These are phyloP conservation scores for Metaphire vulgaris DNA, from an alignment of 1,140 invertebrate species.

Conservation along the genomic window DNA sequence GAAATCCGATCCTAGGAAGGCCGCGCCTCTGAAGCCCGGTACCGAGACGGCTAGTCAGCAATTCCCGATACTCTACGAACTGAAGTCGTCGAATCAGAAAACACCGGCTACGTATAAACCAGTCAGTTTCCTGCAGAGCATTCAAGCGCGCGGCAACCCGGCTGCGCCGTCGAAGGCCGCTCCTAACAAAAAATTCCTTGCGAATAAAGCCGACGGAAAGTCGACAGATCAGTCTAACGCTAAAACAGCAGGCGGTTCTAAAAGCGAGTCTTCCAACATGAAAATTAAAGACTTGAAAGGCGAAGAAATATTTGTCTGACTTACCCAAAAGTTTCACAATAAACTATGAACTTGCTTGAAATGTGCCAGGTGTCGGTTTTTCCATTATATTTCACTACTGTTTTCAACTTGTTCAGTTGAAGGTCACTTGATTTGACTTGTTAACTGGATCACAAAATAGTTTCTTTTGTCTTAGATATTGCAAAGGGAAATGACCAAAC, in stretches of 20 bases:
- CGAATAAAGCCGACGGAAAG: too few species aligned
- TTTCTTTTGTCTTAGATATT: too few species aligned
- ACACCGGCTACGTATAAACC: not conserved
- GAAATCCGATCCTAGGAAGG: not conserved
- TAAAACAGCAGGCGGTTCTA: not conserved
- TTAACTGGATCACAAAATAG: too few species aligned
- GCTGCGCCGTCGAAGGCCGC: too few species aligned
- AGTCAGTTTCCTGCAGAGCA: not conserved
- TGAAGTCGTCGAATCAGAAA: not conserved
- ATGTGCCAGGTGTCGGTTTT: too few species aligned
- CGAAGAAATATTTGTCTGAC: not conserved
- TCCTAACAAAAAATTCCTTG: too few species aligned
- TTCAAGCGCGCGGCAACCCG: not conserved
- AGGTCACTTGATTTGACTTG: too few species aligned
- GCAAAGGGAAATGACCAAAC: too few species aligned
- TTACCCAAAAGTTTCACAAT: too few species aligned
- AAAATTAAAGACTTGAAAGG: not conserved
- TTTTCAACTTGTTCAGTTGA: too few species aligned
- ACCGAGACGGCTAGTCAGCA: not conserved
- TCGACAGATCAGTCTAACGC: not conserved
- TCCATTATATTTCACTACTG: too few species aligned
- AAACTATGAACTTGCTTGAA: too few species aligned
- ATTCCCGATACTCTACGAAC: not conserved
- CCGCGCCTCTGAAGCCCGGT: not conserved
- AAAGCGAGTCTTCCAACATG: not conserved